Percentiles rank a stretch among this genome's conserved stretches.
Evolutionary conservation across 2,888 invertebrate species (phyloP).

Genomic region (Zaprionus bogoriensis): DNA sequence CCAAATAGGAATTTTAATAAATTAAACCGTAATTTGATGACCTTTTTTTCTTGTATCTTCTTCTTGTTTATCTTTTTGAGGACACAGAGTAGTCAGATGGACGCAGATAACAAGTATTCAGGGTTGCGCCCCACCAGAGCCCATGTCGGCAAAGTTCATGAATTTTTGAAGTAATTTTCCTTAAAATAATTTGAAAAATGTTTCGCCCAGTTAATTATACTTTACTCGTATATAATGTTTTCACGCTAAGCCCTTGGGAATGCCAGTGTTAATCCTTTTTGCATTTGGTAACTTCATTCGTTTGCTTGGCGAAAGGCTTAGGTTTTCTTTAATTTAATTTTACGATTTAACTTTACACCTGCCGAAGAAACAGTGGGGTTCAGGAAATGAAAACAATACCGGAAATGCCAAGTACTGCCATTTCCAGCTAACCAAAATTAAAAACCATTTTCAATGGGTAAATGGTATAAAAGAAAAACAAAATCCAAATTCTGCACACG

Average conservation of each 20-base stretch:
- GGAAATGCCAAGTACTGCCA: slow-evolving; percentile 37
- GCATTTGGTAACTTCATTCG: slow-evolving; percentile 62
- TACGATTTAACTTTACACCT: slow-evolving; percentile 82
- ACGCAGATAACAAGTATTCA: not conserved
- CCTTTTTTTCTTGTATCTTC: slow-evolving; percentile 3
- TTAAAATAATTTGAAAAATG: slow-evolving; percentile 47
- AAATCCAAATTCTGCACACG: slow-evolving; percentile 43
- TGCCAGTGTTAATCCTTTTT: slow-evolving; percentile 52
- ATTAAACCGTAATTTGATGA: slow-evolving; percentile 61
- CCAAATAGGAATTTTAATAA: slow-evolving; percentile 75
- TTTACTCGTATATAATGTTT: slow-evolving; percentile 12
- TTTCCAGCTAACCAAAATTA: slow-evolving; percentile 75
- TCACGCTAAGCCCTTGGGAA: slow-evolving; percentile 41
- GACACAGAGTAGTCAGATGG: not conserved
- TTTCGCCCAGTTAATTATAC: slow-evolving; percentile 75
- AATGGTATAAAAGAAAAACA: not conserved
- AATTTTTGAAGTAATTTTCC: slow-evolving; percentile 62
- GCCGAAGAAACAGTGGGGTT: slow-evolving; percentile 42
- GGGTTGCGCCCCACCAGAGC: slow-evolving; percentile 7
- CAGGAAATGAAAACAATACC: slow-evolving; percentile 32
- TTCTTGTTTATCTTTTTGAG: not conserved
- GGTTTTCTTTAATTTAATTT: slow-evolving; percentile 81
- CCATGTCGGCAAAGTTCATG: slow-evolving; percentile 35
- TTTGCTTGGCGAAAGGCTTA: slow-evolving; percentile 47
- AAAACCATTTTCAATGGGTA: slow-evolving; percentile 64